Base-by-base conservation (phyloP, 1,140 invertebrate species). In the Neodiprion lecontei region DNA sequence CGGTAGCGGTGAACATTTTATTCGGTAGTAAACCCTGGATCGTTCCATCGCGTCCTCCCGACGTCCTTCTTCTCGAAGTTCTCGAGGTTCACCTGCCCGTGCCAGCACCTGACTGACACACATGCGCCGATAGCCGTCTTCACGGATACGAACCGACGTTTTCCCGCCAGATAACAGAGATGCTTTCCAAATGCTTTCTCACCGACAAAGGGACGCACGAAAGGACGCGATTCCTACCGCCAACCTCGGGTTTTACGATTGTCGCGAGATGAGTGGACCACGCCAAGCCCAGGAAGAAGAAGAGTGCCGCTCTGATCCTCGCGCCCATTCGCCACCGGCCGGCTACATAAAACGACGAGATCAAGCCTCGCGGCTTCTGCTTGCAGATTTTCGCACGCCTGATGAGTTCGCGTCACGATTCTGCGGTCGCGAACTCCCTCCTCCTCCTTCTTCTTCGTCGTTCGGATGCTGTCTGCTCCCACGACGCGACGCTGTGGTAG, bases 361-460 rank as follows among this genome's bases (percentile, higher is more conserved):
- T 17, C n/a, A 40, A 40, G 11, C 77, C 73, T 78, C 74, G 75
- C 74, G 21, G 77, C 17, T 12, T 12, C 40, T 21, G 67, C 67
- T 75, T 72, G 68, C 72, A 79, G 76, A 83, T 84, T 85, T 87
- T 85, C 83, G 80, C 82, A 84, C 82, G 79, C 74, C 72, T 83
- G 84, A 87, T 84, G 83, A 86, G 82, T 84, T 84, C 83, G 80
- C 81, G 82, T 85, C 81, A 82, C 81, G 80, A 84, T 79, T 82
- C 75, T 81, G 78, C 78, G 81, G 83, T 81, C 75, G 72, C 79
- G 77, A 72, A 78, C 75, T 81, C 74, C 76, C 28, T 40, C 28
- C 28, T 40, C 28, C 28, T 40, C 28, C 28, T 40, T 5, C 28
- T 40, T 5, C 28, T 40, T 40, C 5, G 28, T 5, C 53, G 53